Conservation (phyloP, 2,113 vertebrate genomes). For the Perccottus glenii region DNA sequence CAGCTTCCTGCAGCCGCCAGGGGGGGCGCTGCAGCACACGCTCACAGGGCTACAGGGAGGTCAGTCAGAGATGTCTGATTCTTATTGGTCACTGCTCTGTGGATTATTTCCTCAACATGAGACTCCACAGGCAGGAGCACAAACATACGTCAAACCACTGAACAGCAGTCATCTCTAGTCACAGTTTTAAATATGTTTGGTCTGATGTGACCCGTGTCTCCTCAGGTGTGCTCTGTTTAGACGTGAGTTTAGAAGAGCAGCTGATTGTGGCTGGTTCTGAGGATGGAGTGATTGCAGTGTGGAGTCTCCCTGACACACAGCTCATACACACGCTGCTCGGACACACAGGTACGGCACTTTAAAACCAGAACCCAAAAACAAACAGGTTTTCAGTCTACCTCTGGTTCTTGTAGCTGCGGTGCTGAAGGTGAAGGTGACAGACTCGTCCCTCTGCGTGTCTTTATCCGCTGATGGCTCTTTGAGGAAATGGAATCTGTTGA, state of each 20-base stretch:
- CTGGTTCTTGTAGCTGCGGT: constrained; percentile 70
- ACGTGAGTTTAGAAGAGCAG: constrained; percentile 62
- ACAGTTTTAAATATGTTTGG: too few species aligned
- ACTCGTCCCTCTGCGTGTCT: constrained; percentile 73
- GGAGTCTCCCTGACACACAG: constrained; percentile 73
- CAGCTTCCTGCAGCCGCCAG: constrained; percentile 83
- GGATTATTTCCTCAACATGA: too few species aligned
- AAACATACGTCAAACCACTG: too few species aligned
- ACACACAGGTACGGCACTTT: constrained; percentile 74
- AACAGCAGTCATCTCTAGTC: too few species aligned
- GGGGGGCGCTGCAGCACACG: constrained; percentile 68
- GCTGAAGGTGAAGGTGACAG: constrained; percentile 64
- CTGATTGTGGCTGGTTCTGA: constrained; percentile 80
- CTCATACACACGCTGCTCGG: constrained; percentile 74
- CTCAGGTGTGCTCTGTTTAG: constrained; percentile 75
- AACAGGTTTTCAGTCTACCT: background rate
- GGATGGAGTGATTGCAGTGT: constrained; percentile 74
- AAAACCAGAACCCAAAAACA: too few species aligned
- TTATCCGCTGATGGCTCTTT: constrained; percentile 78
- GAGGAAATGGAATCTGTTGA: constrained; percentile 76
- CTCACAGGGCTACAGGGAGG: constrained; percentile 79
- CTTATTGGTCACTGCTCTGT: too few species aligned
- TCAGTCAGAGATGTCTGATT: too few species aligned
- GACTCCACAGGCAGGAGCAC: too few species aligned
- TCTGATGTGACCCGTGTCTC: background rate